Conservation (phyloP, 1,140 invertebrate species). For the Helicoverpa armigera region DNA sequence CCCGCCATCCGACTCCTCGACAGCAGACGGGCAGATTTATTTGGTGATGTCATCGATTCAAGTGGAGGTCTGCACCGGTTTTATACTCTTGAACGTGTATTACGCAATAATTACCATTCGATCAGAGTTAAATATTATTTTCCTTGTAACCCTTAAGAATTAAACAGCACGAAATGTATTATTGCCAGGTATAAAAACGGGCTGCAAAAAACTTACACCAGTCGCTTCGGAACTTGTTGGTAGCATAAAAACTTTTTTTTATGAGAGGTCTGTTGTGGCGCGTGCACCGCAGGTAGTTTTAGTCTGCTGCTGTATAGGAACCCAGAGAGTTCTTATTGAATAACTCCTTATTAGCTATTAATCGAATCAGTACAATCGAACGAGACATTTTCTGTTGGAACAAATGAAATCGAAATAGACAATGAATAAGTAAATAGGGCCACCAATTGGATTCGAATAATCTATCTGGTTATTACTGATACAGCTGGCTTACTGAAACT, state of each 20-base stretch:
- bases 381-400: slow-evolving; percentile 6
- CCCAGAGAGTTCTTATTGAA: slow-evolving; percentile 24
- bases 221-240: slow-evolving; percentile 34
- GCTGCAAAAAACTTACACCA: slow-evolving; percentile 20
- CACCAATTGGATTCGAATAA: slow-evolving; percentile 42
- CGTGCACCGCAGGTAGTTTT: slow-evolving; percentile 56
- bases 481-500: slow-evolving; percentile 46
- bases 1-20: slow-evolving; percentile 62
- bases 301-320: neutral
- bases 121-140: neutral
- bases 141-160: slow-evolving; percentile 15
- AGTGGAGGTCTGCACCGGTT: slow-evolving; percentile 49
- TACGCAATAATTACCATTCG: slow-evolving; percentile 17
- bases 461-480: slow-evolving; percentile 44
- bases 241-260: slow-evolving; percentile 44
- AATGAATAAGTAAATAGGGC: slow-evolving; percentile 40
- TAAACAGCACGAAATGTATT: slow-evolving; percentile 22
- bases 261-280: slow-evolving; percentile 38
- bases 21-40: slow-evolving; percentile 75
- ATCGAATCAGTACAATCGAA: slow-evolving; percentile 1
- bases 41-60: slow-evolving; percentile 80
- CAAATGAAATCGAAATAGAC: slow-evolving; percentile 36
- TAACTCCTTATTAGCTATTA: slow-evolving; percentile 22
- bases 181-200: slow-evolving; percentile 30
- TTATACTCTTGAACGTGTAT: slow-evolving; percentile 1